These are phyloP conservation scores for Saiga tatarica DNA, from an alignment of 2,113 vertebrate genomes.

Conservation along the genomic window DNA sequence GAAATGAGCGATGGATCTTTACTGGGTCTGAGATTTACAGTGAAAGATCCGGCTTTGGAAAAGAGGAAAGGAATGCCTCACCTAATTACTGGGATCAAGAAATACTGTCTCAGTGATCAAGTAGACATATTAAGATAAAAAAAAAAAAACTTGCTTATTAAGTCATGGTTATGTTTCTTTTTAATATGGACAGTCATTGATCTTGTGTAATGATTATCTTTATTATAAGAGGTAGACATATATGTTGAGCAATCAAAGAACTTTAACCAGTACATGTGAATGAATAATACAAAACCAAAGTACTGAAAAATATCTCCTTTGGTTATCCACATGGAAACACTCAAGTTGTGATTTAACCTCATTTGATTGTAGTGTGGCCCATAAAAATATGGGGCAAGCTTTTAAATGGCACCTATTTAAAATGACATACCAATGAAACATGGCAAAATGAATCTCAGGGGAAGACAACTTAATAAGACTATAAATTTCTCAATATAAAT, in stretches of 20 bases:
- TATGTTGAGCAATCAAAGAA: not conserved
- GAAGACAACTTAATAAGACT: conserved; percentile 76
- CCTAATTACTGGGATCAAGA: not conserved
- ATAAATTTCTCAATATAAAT: conserved; percentile 80
- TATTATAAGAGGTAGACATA: not conserved
- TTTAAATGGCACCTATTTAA: conserved; percentile 73
- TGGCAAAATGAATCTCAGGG: conserved; percentile 69
- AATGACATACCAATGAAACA: conserved; percentile 67
- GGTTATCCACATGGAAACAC: conserved; percentile 1
- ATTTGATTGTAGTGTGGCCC: conserved; percentile 61
- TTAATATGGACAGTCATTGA: not conserved
- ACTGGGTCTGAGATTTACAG: not conserved
- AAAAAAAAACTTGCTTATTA: not conserved
- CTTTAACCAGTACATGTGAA: not conserved
- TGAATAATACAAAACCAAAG: conserved; percentile 8
- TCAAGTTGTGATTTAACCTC: conserved; percentile 63
- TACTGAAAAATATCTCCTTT: not conserved
- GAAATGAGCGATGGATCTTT: not conserved
- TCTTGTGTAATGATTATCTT: not conserved
- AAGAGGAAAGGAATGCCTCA: not conserved
- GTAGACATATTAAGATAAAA: not conserved
- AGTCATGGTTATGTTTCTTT: not conserved
- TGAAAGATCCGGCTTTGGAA: not conserved
- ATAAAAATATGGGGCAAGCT: conserved; percentile 68
- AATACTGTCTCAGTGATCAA: not conserved